Evolutionary conservation across 2,888 invertebrate species (phyloP).

Genomic region (Eledona agricola): DNA sequence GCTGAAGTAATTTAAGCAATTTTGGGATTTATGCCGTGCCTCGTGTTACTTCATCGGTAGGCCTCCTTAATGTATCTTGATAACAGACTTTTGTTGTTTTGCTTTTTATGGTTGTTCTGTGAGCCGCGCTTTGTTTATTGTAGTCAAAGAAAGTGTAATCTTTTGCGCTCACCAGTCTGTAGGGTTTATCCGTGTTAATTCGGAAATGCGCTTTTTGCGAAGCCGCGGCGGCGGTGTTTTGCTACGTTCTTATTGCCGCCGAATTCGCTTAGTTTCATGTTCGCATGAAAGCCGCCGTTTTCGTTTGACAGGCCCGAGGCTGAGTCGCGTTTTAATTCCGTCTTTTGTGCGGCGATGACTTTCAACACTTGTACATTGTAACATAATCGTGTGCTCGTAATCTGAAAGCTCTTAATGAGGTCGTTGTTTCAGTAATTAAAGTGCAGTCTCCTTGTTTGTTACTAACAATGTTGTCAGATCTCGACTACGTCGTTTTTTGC

Average conservation of each 20-base stretch:
- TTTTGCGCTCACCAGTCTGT: neutral
- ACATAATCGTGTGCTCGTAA: conserved; percentile 54
- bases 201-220: neutral
- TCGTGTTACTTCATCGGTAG: too few relatives aligned
- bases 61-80: too few relatives aligned
- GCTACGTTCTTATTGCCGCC: conserved; percentile 7
- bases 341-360: conserved; percentile 32
- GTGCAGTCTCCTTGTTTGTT: conserved; percentile 49
- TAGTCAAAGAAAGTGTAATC: conserved; percentile 7
- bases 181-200: too few relatives aligned
- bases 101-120: too few relatives aligned
- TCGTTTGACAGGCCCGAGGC: conserved; percentile 21
- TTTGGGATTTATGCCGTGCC: too few relatives aligned
- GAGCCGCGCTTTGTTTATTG: too few relatives aligned
- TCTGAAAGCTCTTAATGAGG: conserved; percentile 55
- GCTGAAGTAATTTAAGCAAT: too few relatives aligned
- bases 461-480: conserved; percentile 55
- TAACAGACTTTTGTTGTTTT: too few relatives aligned
- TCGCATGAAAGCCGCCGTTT: conserved; percentile 21
- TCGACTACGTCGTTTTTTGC: conserved; percentile 50
- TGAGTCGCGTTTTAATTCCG: conserved; percentile 27
- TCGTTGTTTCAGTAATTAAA: conserved; percentile 57
- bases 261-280: conserved; percentile 16
- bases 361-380: conserved; percentile 49
- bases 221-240: conserved; percentile 3